These are phyloP conservation scores for Ophioninae sp. DNA, from an alignment of 2,888 invertebrate genomes.

Conservation along the genomic window DNA sequence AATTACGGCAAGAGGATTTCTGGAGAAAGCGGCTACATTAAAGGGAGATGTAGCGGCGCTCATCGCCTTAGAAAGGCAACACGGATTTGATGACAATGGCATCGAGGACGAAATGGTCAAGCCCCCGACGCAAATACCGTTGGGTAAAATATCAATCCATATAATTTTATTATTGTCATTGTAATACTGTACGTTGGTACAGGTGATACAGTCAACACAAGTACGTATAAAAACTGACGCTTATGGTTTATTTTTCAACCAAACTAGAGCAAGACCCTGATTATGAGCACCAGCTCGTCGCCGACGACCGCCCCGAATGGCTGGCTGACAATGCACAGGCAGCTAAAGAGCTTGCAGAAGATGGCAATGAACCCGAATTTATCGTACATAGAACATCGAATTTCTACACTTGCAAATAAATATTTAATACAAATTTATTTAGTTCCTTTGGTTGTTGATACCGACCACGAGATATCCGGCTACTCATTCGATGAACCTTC, in stretches of 20 bases:
- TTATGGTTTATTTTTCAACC: background rate
- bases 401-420: background rate
- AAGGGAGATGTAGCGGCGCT: constrained; percentile 3
- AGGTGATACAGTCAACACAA: background rate
- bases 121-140: background rate
- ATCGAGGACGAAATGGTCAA: background rate
- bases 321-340: constrained; percentile 21
- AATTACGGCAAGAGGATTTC: constrained; percentile 8
- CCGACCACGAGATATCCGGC: background rate
- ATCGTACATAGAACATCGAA: background rate
- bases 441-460: background rate
- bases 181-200: too few relatives aligned
- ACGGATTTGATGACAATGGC: background rate
- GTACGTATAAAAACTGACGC: background rate
- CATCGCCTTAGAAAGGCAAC: background rate
- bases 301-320: constrained; percentile 15
- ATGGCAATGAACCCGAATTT: constrained; percentile 2
- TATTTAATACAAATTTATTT: background rate
- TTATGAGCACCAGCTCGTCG: constrained; percentile 26
- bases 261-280: constrained; percentile 26
- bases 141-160: constrained; percentile 1
- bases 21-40: constrained; percentile 13
- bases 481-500: background rate
- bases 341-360: constrained; percentile 3
- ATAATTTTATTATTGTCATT: background rate